These are phyloP conservation scores for Corythornis madagascariensis DNA, from an alignment of 2,113 vertebrate genomes.

Conservation along the genomic window DNA sequence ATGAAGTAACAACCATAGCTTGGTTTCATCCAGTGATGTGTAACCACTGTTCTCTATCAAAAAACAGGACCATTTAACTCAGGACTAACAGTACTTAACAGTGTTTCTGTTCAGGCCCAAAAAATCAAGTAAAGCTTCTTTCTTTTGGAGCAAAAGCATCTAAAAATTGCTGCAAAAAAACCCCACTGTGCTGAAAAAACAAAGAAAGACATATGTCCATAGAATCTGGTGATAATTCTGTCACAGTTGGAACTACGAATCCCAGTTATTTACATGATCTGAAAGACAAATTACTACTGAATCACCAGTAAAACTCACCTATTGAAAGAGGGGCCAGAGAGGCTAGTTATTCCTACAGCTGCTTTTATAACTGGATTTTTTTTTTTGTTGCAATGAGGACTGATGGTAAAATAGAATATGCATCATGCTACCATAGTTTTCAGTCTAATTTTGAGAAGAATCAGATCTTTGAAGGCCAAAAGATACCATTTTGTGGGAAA, in stretches of 20 bases:
- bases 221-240: neutral
- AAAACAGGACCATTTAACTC: neutral
- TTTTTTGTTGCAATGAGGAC: neutral
- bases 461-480: neutral
- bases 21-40: neutral
- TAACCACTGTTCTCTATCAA: neutral
- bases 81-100: neutral
- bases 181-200: neutral
- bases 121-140: neutral
- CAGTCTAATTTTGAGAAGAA: neutral
- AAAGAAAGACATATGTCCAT: neutral
- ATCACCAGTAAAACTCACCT: neutral
- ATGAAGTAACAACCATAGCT: neutral
- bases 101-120: neutral
- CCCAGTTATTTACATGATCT: neutral
- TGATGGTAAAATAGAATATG: rapidly evolving
- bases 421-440: neutral
- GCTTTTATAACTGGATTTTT: neutral
- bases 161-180: neutral
- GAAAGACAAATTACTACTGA: neutral
- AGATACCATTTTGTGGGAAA: neutral
- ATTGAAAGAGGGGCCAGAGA: neutral
- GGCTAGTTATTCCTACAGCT: neutral
- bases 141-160: neutral
- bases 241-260: neutral